Conservation (phyloP, 1,140 invertebrate species). For the Leptoteleia sp. region DNA sequence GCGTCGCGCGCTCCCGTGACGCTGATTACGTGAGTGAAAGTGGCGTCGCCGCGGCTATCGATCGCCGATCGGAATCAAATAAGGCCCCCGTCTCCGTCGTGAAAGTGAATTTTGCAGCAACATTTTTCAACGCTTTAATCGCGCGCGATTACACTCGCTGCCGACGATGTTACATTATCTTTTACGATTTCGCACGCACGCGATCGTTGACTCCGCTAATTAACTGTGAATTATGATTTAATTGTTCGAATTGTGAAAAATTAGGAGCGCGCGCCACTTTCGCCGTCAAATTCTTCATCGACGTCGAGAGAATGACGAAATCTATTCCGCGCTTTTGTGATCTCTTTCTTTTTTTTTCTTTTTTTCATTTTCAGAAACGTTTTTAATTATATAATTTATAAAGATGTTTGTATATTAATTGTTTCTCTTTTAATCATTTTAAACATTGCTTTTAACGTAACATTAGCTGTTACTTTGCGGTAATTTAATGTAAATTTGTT, state of each 20-base stretch:
- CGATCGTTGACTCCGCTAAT: conserved; percentile 51
- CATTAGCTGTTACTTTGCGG: too few species aligned
- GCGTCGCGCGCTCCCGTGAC: conserved; percentile 38
- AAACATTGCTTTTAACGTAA: too few species aligned
- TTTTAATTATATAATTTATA: too few species aligned
- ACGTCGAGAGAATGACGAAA: too few species aligned
- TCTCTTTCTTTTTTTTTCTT: too few species aligned
- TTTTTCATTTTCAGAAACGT: too few species aligned
- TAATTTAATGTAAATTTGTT: too few species aligned
- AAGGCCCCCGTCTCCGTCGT: conserved; percentile 51
- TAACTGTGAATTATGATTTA: conserved; percentile 24
- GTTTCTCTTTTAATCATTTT: too few species aligned
- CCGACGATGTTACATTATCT: conserved; percentile 55
- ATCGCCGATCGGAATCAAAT: conserved; percentile 52
- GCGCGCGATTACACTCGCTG: conserved; percentile 50
- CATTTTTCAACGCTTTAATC: conserved; percentile 50
- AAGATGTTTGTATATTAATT: too few species aligned
- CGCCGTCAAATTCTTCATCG: too few species aligned
- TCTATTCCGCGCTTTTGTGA: too few species aligned
- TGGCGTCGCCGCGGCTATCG: conserved; percentile 47
- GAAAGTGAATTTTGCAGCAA: conserved; percentile 65
- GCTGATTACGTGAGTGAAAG: conserved; percentile 60
- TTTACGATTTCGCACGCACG: conserved; percentile 51
- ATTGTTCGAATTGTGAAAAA: conserved; percentile 27
- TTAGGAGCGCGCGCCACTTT: too few species aligned